Evolutionary conservation across 1,140 invertebrate genomes (phyloP), one percentile per base, ranked within the genome.

Genomic region (Ostrea edulis): DNA sequence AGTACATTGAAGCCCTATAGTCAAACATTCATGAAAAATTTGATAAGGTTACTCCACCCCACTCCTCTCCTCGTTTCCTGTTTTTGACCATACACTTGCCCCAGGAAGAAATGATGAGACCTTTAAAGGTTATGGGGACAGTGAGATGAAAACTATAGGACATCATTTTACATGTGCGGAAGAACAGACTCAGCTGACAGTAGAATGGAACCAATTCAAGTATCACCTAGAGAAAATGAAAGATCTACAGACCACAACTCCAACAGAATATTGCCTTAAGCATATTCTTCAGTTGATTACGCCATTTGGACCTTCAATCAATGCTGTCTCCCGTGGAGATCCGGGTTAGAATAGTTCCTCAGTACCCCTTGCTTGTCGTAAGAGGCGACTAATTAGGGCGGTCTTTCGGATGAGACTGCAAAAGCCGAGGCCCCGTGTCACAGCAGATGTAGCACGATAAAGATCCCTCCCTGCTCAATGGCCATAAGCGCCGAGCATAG

Each of bases 221-320:
- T 87, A 87, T 84, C 52, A 87, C 14, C 51, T 87, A n/a, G 53
- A 62, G 5, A 83, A 87, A 68, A 44, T 35, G 20, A 54, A 77
- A 58, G 14, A 51, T 51, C 77, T 81, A n/a, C 53, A 53, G 55
- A n/a, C 44, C 22, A n/a, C 35, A 35, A 58, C 5, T 29, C 53
- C 29, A 12, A 62, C 12, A 62, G 44, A 87, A 52, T 12, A 51
- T 9, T 29, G 14, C n/a, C 86, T 83, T 9, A 7, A 22, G 35
- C 53, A 53, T 9, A n/a, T 83, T 8, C 29, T 84, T 17, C 3
- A 62, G 22, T 20, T 65, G 4, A 83, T 20, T 20, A 84, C 81
- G 51, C 29, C 29, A 65, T 65, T 14, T 25, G 81, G 35, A 25
- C 29, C 44, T 7, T 84, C 58, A 14, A 83, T 87, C 58, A n/a